Evolutionary conservation across 1,140 invertebrate genomes (phyloP).

Genomic region (Diprion similis): DNA sequence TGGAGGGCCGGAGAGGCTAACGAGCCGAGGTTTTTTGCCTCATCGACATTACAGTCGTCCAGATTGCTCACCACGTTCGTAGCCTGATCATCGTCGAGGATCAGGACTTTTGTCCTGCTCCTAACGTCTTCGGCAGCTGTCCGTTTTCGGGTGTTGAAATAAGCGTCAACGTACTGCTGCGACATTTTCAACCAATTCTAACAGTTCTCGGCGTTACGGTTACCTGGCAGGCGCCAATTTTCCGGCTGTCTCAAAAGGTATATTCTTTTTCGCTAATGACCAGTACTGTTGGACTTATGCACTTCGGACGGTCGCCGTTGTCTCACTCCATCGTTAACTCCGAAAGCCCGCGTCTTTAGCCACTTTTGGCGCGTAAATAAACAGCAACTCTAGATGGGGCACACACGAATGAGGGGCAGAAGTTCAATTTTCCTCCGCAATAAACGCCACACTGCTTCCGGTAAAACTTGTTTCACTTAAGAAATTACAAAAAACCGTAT

Average conservation of each 20-base stretch:
- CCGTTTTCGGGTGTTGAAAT: slow-evolving; percentile 74
- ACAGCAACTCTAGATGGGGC: neutral
- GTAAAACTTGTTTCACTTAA: no score
- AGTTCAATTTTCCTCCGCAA: no score
- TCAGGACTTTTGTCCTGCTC: slow-evolving; percentile 66
- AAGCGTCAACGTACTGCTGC: slow-evolving; percentile 73
- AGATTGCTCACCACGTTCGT: neutral
- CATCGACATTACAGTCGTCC: slow-evolving; percentile 21
- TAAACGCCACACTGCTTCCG: no score
- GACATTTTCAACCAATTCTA: slow-evolving; percentile 61
- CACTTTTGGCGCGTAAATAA: neutral
- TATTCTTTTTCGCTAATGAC: neutral
- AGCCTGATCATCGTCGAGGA: slow-evolving; percentile 61
- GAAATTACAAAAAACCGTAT: no score
- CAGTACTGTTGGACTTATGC: neutral
- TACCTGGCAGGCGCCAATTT: neutral
- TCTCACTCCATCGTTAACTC: neutral
- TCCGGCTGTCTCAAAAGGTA: neutral
- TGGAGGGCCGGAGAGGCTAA: neutral
- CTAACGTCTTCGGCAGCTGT: slow-evolving; percentile 69
- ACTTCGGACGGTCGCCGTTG: neutral
- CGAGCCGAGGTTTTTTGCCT: slow-evolving; percentile 20
- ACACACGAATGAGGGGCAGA: no score
- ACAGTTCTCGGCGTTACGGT: no score
- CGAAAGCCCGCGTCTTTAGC: neutral